Conservation (phyloP, 2,797 vertebrate species). For the Gila robusta region DNA sequence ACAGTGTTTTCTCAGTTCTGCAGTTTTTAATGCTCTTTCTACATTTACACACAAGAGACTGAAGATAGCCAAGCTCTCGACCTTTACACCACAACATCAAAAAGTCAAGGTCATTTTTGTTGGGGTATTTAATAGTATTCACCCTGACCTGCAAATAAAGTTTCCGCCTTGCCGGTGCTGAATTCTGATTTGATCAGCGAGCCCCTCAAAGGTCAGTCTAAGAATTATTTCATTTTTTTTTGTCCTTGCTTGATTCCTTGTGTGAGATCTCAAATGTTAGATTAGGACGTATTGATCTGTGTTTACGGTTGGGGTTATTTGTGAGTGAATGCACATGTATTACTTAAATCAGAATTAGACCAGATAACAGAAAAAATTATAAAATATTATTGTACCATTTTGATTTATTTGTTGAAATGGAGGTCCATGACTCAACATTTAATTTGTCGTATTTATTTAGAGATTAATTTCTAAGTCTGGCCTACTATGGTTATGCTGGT, state of each 20-base stretch:
- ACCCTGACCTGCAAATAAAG: slow-evolving; percentile 74
- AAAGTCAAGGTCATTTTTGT: slow-evolving; percentile 66
- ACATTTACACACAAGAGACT: slow-evolving; percentile 33
- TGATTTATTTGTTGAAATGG: neutral
- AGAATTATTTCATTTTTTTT: slow-evolving; percentile 66
- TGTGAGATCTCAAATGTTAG: slow-evolving; percentile 61
- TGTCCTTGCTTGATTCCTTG: slow-evolving; percentile 45
- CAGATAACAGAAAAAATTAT: neutral
- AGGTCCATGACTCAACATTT: neutral
- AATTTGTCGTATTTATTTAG: neutral
- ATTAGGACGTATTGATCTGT: slow-evolving; percentile 53
- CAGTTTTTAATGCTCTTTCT: slow-evolving; percentile 30
- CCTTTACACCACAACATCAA: slow-evolving; percentile 66
- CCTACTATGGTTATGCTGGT: no score
- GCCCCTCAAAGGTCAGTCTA: slow-evolving; percentile 77
- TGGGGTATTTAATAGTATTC: slow-evolving; percentile 69
- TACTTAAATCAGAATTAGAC: slow-evolving; percentile 7
- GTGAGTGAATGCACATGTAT: slow-evolving; percentile 7
- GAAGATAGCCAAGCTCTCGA: slow-evolving; percentile 42
- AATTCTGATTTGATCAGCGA: slow-evolving; percentile 73
- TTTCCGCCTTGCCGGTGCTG: slow-evolving; percentile 68
- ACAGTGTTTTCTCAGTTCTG: neutral
- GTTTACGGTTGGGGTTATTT: slow-evolving; percentile 16
- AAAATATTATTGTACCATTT: neutral
- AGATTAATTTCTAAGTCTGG: neutral